A percentile compares a stretch with the other conserved stretches of the same genome.
Conservation (phyloP, 1,140 invertebrate species). For the Trachymyrmex septentrionalis region DNA sequence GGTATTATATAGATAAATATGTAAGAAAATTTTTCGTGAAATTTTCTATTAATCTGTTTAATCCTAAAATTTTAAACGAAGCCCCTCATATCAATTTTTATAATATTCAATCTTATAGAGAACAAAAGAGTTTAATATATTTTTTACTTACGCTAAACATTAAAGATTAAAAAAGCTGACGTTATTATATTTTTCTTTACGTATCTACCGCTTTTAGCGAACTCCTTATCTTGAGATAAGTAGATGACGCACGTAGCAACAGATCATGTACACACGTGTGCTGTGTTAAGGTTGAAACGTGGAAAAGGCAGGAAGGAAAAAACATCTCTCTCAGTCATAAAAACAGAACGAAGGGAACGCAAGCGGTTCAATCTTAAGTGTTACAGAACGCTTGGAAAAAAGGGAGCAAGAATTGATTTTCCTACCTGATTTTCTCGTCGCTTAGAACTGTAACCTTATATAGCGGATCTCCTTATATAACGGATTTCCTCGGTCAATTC, state of each 20-base stretch:
- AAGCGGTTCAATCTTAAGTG: constrained; percentile 52
- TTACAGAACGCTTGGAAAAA: constrained; percentile 11
- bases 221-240: constrained; percentile 4
- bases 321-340: constrained; percentile 29
- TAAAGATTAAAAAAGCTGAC: neutral
- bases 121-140: neutral
- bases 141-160: neutral
- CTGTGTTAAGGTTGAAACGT: neutral
- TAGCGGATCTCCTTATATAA: neutral
- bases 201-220: constrained; percentile 2
- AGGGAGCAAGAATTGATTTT: constrained; percentile 42
- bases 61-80: neutral
- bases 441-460: constrained; percentile 16
- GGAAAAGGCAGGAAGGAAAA: neutral
- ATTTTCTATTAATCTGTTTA: neutral
- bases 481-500: constrained; percentile 24
- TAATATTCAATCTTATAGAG: constrained; percentile 6
- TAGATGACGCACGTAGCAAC: constrained; percentile 18
- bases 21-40: neutral
- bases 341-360: constrained; percentile 40
- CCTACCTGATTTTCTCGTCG: constrained; percentile 46
- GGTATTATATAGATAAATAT: neutral
- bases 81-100: neutral
- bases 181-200: constrained; percentile 20
- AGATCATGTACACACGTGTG: constrained; percentile 26